Base-by-base conservation (phyloP, 35 echinoderm and acorn worm genomes). In the Holothuria glaberrima region DNA sequence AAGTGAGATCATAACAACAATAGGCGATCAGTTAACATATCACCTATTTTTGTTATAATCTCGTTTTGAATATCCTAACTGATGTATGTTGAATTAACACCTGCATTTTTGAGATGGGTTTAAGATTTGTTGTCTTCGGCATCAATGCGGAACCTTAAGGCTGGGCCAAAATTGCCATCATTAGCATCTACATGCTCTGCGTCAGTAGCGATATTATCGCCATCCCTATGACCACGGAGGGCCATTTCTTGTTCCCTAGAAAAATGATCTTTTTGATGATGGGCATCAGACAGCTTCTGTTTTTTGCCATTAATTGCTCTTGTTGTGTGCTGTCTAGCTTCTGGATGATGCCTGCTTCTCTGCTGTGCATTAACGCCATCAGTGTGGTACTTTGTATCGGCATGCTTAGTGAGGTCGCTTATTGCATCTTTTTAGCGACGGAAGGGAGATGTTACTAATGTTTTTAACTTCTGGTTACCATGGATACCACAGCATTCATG, bases 401-500 rank as follows among this genome's bases (percentile, higher is more conserved):
- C 16, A 67, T 67, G 63, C 63, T 67, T 67, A 67, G 63, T 67
- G 63, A 67, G 63, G 63, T 67, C 63, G 63, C 63, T 67, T 67
- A 67, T 67, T 67, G 63, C 63, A 67, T 67, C 63, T 67, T 30
- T 67, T 4, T 67, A 67, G 63, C 63, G 63, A 67, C 16, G 4
- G 63, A 67, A 67, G 63, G 63, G 63, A 67, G 63, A 67, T 4
- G 63, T 67, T 30, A 67, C 63, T 67, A 67, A 67, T 16, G 63
- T 67, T 67, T 30, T 67, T 16, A 67, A 67, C 63, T 67, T 67
- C 63, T 67, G 63, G 63, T 67, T 67, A 67, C 63, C 63, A 67
- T 67, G 63, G 63, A 67, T 30, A 30, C 63, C 16, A 4, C 63
- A 4, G 63, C 63, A 67, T 67, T 67, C 63, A 67, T 4, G 63